Conservation (phyloP, 1,140 invertebrate species). For the Drosophila kanapiae region DNA sequence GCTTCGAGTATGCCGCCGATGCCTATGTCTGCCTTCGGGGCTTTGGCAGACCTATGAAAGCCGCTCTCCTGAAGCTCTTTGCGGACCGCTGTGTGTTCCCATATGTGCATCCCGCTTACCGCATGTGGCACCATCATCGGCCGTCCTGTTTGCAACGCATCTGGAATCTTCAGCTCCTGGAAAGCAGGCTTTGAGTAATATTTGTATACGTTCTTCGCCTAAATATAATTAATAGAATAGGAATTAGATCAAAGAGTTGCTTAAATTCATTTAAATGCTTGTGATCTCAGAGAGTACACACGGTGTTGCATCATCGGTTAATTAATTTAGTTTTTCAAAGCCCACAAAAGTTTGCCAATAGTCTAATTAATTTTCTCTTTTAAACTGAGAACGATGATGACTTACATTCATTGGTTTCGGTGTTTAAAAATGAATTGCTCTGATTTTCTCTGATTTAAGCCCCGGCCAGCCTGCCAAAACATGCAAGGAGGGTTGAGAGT, state of each 20-base stretch:
- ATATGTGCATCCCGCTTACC: conserved; percentile 15
- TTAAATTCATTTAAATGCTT: too few relatives aligned
- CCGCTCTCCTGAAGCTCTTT: conserved; percentile 32
- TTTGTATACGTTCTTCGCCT: too few relatives aligned
- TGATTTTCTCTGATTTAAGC: conserved; percentile 7
- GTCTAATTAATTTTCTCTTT: conserved; percentile 9
- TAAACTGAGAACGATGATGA: background rate
- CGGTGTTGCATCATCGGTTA: too few relatives aligned
- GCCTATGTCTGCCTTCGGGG: conserved; percentile 1
- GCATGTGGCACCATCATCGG: conserved; percentile 29
- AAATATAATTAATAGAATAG: too few relatives aligned
- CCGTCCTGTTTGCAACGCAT: conserved; percentile 32
- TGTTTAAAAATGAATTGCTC: conserved; percentile 10
- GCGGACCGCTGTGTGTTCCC: conserved; percentile 28
- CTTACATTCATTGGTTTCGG: conserved; percentile 27
- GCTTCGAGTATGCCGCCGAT: conserved; percentile 38
- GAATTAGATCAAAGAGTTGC: background rate
- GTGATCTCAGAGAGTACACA: too few relatives aligned
- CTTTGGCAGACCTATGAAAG: background rate
- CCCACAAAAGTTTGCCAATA: background rate
- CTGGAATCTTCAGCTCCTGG: background rate
- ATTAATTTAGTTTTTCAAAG: conserved; percentile 1
- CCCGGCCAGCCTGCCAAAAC: too few relatives aligned
- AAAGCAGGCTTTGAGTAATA: background rate
- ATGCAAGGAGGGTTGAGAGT: background rate